These are phyloP conservation scores for Tenrec ecaudatus DNA, from an alignment of 2,113 vertebrate species.

Conservation along the genomic window DNA sequence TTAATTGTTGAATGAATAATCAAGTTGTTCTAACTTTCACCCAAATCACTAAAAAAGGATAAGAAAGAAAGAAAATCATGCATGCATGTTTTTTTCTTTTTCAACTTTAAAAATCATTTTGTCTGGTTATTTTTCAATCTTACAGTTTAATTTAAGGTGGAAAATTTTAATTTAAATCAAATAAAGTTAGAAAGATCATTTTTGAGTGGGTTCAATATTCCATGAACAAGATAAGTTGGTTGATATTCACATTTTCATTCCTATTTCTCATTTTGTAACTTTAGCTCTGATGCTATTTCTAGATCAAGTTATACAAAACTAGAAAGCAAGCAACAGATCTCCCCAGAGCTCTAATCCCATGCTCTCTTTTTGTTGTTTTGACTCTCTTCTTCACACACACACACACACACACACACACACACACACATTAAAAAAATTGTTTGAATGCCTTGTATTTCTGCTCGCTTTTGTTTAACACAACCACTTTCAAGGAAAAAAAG, in stretches of 20 bases:
- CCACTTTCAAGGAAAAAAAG: background rate
- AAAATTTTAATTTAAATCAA: background rate
- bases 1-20: too few relatives aligned
- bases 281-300: background rate
- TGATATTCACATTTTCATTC: background rate
- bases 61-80: background rate
- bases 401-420: too few relatives aligned
- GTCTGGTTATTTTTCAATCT: background rate
- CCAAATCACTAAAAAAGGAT: too few relatives aligned
- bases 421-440: background rate
- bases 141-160: background rate
- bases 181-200: constrained; percentile 1
- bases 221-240: constrained; percentile 8
- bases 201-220: background rate
- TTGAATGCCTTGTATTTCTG: background rate
- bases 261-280: background rate
- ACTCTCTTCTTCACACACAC: background rate
- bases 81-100: background rate
- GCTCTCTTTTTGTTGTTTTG: background rate
- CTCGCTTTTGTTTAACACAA: background rate
- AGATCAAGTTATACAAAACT: background rate
- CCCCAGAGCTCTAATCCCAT: background rate
- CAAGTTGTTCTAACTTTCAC: too few relatives aligned
- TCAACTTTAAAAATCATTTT: constrained; percentile 40
- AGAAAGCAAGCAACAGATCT: background rate